phyloP scores from a whole-genome alignment of 1,140 invertebrate genomes.

The Globodera rostochiensis region DNA sequence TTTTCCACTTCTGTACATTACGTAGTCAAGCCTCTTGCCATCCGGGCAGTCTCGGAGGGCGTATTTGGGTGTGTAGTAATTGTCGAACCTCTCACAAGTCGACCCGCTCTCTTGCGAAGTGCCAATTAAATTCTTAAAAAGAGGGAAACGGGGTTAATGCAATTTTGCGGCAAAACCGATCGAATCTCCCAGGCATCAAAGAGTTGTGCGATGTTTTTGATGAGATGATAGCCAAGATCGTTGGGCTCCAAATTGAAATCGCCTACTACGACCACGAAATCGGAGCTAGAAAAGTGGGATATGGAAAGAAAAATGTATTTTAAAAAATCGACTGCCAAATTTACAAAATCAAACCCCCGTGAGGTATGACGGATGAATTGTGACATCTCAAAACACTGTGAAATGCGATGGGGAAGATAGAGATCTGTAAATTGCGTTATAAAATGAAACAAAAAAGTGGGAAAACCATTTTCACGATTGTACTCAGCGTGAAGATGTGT shows the following conservation, averaged over 20 bases:
- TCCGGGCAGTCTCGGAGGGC: conserved; percentile 71
- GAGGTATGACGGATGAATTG: conserved; percentile 84
- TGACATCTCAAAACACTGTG: conserved; percentile 89
- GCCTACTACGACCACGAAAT: conserved; percentile 83
- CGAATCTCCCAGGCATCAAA: conserved; percentile 68
- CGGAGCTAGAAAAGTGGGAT: conserved; percentile 69
- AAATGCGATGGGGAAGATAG: conserved; percentile 77
- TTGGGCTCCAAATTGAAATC: conserved; percentile 88
- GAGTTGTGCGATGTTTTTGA: conserved; percentile 68
- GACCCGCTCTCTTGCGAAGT: conserved; percentile 66
- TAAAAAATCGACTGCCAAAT: conserved; percentile 66
- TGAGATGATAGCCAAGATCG: conserved; percentile 78
- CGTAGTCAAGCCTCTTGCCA: conserved; percentile 88
- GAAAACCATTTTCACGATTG: conserved; percentile 77
- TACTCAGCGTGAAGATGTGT: conserved; percentile 97
- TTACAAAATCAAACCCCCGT: neutral
- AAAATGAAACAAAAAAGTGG: too few relatives aligned
- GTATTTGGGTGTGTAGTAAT: conserved; percentile 76
- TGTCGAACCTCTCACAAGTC: conserved; percentile 80
- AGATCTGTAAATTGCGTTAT: conserved; percentile 59
- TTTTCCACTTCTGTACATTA: conserved; percentile 73
- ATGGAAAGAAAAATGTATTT: neutral
- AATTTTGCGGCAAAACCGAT: conserved; percentile 23
- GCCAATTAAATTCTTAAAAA: conserved; percentile 19
- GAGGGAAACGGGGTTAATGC: neutral